phyloP scores from a whole-genome alignment of 2,113 vertebrate species.

The Channa maculata region DNA sequence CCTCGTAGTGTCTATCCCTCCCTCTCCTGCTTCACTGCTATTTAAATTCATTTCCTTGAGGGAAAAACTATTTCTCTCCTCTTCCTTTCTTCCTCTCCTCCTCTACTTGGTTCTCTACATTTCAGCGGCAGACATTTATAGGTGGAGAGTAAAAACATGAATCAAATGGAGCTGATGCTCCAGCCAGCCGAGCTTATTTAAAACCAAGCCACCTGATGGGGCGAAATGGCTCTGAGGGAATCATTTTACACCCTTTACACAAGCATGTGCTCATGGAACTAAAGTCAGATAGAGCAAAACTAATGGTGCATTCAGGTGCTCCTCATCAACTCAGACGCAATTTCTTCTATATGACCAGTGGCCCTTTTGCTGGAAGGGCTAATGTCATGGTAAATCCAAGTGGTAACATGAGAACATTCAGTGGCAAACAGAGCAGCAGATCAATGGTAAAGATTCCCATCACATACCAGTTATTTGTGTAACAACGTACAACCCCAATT shows the following conservation, averaged over 20 bases:
- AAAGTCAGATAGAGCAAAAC: slow-evolving; percentile 1
- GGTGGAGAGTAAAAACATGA: neutral
- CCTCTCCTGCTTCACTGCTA: slow-evolving; percentile 5
- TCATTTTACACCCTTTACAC: neutral
- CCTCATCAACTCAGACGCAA: neutral
- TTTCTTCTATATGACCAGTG: slow-evolving; percentile 9
- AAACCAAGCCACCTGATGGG: neutral
- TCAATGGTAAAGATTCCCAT: neutral
- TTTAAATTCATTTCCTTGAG: slow-evolving; percentile 7
- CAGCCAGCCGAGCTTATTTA: neutral
- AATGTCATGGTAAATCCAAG: neutral
- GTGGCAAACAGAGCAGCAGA: no score
- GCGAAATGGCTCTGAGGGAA: neutral
- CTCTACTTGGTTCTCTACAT: neutral
- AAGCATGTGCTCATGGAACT: neutral
- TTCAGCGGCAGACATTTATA: neutral
- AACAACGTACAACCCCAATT: no score
- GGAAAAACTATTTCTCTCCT: slow-evolving; percentile 9
- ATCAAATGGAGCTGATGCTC: neutral
- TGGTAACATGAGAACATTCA: neutral
- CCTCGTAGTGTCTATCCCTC: neutral
- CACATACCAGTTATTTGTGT: neutral
- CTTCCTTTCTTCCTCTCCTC: neutral
- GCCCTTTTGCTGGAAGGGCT: neutral
- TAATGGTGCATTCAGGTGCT: slow-evolving; percentile 33